Base-by-base conservation (phyloP, 1,140 invertebrate genomes). In the Euschistus heros region DNA sequence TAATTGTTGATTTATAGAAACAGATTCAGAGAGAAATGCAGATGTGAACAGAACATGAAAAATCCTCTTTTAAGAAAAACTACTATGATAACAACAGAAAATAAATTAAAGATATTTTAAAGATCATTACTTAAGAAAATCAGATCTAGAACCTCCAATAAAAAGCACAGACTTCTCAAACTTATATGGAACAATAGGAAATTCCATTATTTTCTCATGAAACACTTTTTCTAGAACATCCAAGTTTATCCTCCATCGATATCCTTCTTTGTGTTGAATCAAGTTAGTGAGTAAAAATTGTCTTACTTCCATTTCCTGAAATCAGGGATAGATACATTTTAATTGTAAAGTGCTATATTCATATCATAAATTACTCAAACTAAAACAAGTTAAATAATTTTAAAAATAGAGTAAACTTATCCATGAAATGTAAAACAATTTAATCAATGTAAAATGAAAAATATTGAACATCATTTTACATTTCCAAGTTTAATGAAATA, bases 211-310 rank as follows among this genome's bases (percentile, higher is more conserved):
- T 61, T 88, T 75, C 17, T 80, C 73, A 17, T 67, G 42, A 60
- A 81, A 84, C 69, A 84, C 85, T 30, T 82, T 75, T 47, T 81
- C 78, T 57, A 95, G 73, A 14, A 83, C 79, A 63, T 83, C 77
- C 22, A 94, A 73, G 78, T 92, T 92, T 0, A 88, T 73, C 67
- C 85, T 81, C 88, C 89, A 92, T 55, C 77, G 77, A 66, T 82
- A 84, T 62, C 77, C 75, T n/a, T 81, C 81, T 26, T 79, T 75
- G 70, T 82, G 80, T 74, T 85, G 81, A 15, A 84, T 77, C 13
- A 93, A 74, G 72, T 93, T 93, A n/a, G 86, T 90, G 18, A 91
- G 75, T 26, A 93, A 75, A 74, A 92, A 92, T 71, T 88, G 76
- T 17, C 84, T 76, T 54, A 80, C 69, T 5, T 68, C 65, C 42